phyloP scores from a whole-genome alignment of 1,140 invertebrate species.

The Drosophila azteca region DNA sequence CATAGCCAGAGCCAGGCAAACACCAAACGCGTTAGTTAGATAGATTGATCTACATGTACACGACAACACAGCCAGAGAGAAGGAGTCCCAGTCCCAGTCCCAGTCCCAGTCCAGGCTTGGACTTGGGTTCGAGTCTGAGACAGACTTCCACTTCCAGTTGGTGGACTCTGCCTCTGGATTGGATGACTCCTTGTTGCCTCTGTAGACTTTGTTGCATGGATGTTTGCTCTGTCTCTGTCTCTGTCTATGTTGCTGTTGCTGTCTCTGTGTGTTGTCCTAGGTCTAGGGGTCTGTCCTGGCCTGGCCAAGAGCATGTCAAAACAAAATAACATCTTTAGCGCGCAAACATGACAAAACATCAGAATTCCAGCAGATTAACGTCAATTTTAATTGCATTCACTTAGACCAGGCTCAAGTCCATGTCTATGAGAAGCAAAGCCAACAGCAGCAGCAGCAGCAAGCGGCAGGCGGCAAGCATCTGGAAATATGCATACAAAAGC shows the following conservation, averaged over 20 bases:
- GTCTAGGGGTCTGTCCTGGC: slow-evolving; percentile 28
- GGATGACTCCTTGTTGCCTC: slow-evolving; percentile 33
- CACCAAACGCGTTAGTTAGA: slow-evolving; percentile 82
- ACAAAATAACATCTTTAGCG: slow-evolving; percentile 82
- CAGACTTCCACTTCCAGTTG: neutral
- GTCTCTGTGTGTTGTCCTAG: slow-evolving; percentile 23
- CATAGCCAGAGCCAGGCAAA: slow-evolving; percentile 58
- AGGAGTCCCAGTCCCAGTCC: neutral
- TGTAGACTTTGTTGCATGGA: slow-evolving; percentile 33
- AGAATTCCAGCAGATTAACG: slow-evolving; percentile 82
- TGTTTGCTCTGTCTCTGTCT: slow-evolving; percentile 20
- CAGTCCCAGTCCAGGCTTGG: neutral
- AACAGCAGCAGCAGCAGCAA: slow-evolving; percentile 12
- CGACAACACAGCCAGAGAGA: slow-evolving; percentile 60
- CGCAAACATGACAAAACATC: slow-evolving; percentile 82
- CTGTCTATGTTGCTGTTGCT: neutral
- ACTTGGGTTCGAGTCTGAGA: neutral
- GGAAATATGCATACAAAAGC: slow-evolving; percentile 68
- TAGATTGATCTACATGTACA: slow-evolving; percentile 82
- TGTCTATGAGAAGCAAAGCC: slow-evolving; percentile 67
- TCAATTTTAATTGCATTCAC: slow-evolving; percentile 83
- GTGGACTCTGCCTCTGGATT: slow-evolving; percentile 13
- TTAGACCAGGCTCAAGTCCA: slow-evolving; percentile 64
- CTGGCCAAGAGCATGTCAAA: slow-evolving; percentile 77
- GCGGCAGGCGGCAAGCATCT: slow-evolving; percentile 17